Evolutionary conservation across 2,797 vertebrate species (phyloP), one percentile per base, ranked within the genome.

Genomic region (Acanthopagrus latus): DNA sequence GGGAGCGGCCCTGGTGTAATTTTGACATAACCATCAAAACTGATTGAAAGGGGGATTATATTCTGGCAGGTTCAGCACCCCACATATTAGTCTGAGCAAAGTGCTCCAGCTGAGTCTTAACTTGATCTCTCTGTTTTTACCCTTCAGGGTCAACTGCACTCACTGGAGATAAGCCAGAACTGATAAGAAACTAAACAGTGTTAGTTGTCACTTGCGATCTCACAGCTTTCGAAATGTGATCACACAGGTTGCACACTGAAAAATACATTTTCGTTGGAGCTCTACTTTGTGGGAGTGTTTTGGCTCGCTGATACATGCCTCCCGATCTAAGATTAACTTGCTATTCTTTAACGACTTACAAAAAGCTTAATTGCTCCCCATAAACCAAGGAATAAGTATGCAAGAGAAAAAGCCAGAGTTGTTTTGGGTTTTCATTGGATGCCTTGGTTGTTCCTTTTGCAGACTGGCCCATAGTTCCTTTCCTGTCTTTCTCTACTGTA

Each of bases 351-450:
- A 57, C 12, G 10, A 56, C 44, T 73, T 29, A 71, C 46, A 81
- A 74, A 83, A 73, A 55, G 43, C 44, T 87, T 81, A 81, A 90
- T 83, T 83, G 47, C 66, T 73, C 14, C 50, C 52, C 27, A 29
- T 89, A 84, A 86, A 89, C 9, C 51, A 64, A 48, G 52, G 44
- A 79, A 64, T 57, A 76, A 82, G 44, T 58, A 86, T 80, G 47
- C 51, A 43, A 23, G 46, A 70, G 44, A 77, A 83, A 84, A 84
- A 83, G 76, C 14, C 21, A 29, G 65, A 82, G 65, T 72, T 80
- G 71, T 60, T 87, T 66, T 54, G 68, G 59, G 56, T 54, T 72
- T 66, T 78, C 57, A 74, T 75, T 55, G 76, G 84, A 67, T 63
- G 67, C 44, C 59, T 72, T 74, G 54, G 25, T 72, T n/a, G 63